Evolutionary conservation across 2,113 vertebrate genomes (phyloP).

Genomic region (Mustelus asterias): DNA sequence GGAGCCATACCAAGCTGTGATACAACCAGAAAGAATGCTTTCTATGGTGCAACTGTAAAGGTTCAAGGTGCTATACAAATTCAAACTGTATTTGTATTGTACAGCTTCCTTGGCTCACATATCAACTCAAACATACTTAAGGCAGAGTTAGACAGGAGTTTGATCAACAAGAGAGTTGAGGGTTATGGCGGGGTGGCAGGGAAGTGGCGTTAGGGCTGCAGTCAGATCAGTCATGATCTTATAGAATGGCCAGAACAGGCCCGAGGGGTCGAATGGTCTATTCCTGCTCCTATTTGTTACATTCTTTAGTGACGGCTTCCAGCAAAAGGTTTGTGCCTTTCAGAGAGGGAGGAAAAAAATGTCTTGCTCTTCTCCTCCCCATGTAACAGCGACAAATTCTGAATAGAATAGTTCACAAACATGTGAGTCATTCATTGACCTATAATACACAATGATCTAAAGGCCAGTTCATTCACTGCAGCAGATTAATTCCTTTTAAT

Average conservation of each 20-base stretch:
- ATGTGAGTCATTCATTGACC: background rate
- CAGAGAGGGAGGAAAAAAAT: background rate
- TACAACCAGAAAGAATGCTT: too few relatives aligned
- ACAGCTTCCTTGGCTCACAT: background rate
- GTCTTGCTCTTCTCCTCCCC: background rate
- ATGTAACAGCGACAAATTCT: background rate
- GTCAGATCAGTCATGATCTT: background rate
- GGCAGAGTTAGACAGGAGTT: background rate
- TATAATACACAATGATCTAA: background rate
- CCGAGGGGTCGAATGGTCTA: background rate
- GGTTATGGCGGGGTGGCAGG: background rate
- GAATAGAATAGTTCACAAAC: background rate
- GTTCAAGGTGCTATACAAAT: background rate
- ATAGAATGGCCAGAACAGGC: background rate
- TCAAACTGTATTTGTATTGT: background rate
- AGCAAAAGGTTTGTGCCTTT: background rate
- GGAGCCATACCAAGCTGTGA: too few relatives aligned
- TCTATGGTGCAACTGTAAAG: too few relatives aligned
- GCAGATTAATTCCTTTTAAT: background rate
- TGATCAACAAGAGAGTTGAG: background rate
- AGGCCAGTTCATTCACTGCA: background rate
- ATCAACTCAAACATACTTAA: background rate
- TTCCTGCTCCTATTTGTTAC: too few relatives aligned
- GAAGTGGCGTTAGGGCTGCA: background rate
- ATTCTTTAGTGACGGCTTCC: background rate